These are phyloP conservation scores for Drosophila putrida DNA, from an alignment of 2,888 invertebrate species.

Conservation along the genomic window DNA sequence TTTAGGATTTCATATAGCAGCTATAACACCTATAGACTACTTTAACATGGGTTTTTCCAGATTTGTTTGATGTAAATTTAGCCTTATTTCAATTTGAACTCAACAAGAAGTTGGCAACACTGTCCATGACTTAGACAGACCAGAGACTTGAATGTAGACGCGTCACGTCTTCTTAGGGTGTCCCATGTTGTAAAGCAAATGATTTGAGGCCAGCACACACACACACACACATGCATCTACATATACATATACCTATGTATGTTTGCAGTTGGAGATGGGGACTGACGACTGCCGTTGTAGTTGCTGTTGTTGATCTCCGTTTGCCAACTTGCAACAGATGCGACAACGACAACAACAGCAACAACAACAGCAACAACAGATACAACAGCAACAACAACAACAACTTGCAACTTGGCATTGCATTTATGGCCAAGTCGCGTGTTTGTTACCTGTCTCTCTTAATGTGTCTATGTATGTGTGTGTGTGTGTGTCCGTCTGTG, in stretches of 20 bases:
- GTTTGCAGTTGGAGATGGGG: slow-evolving; percentile 9
- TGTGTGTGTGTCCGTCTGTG: slow-evolving; percentile 19
- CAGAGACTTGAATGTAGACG: slow-evolving; percentile 25
- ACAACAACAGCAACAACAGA: slow-evolving; percentile 7
- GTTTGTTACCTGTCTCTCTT: slow-evolving; percentile 65
- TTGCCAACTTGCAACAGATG: slow-evolving; percentile 51
- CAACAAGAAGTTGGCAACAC: no score
- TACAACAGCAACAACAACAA: background rate
- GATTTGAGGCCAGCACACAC: slow-evolving; percentile 61
- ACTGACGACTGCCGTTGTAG: slow-evolving; percentile 27
- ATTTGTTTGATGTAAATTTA: no score
- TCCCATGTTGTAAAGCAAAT: slow-evolving; percentile 35
- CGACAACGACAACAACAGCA: slow-evolving; percentile 41
- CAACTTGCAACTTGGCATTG: slow-evolving; percentile 65
- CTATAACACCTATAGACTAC: no score
- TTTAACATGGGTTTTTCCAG: no score
- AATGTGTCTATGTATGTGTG: slow-evolving; percentile 27
- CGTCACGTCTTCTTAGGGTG: slow-evolving; percentile 44
- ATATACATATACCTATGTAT: slow-evolving; percentile 17
- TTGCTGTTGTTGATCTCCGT: slow-evolving; percentile 43
- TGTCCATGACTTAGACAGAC: slow-evolving; percentile 1
- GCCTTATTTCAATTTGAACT: no score
- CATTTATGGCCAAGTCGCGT: slow-evolving; percentile 80
- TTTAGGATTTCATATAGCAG: no score
- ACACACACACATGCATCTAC: slow-evolving; percentile 15